These are phyloP conservation scores for Pelecanoides urinatrix DNA, from an alignment of 2,113 vertebrate genomes.

Conservation along the genomic window DNA sequence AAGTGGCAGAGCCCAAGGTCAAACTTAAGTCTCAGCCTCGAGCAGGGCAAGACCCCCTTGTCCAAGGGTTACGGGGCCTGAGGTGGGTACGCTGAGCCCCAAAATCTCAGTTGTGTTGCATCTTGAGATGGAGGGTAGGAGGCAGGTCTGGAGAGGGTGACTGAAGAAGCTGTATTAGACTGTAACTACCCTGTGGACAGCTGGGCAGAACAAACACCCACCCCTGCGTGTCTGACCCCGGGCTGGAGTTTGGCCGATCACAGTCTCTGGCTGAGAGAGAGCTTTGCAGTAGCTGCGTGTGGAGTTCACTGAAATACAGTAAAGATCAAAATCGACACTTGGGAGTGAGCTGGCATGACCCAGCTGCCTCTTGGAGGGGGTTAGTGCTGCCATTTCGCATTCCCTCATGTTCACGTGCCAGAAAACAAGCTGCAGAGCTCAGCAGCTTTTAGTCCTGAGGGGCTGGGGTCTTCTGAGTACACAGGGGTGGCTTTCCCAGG, in stretches of 20 bases:
- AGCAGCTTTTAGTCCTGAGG: background rate
- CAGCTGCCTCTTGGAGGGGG: background rate
- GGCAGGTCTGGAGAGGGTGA: background rate
- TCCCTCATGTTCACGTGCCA: fast-evolving
- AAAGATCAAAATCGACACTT: fast-evolving
- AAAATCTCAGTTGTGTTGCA: fast-evolving
- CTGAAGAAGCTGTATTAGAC: background rate
- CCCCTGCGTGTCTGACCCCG: background rate
- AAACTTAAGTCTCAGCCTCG: background rate
- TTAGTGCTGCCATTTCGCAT: background rate
- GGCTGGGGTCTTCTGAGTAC: background rate
- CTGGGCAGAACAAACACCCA: background rate
- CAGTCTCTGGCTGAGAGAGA: fast-evolving
- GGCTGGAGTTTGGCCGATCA: background rate
- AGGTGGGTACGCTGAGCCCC: background rate
- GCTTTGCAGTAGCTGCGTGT: background rate
- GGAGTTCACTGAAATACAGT: background rate
- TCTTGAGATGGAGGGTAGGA: background rate
- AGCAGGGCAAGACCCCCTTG: too few species aligned
- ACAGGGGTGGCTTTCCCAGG: background rate
- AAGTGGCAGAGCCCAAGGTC: background rate
- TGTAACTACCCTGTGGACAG: fast-evolving
- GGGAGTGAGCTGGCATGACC: background rate
- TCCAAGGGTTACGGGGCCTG: background rate
- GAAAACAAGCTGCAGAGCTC: background rate